phyloP scores from a whole-genome alignment of 2,797 vertebrate genomes.

The Rhynchonycteris naso region DNA sequence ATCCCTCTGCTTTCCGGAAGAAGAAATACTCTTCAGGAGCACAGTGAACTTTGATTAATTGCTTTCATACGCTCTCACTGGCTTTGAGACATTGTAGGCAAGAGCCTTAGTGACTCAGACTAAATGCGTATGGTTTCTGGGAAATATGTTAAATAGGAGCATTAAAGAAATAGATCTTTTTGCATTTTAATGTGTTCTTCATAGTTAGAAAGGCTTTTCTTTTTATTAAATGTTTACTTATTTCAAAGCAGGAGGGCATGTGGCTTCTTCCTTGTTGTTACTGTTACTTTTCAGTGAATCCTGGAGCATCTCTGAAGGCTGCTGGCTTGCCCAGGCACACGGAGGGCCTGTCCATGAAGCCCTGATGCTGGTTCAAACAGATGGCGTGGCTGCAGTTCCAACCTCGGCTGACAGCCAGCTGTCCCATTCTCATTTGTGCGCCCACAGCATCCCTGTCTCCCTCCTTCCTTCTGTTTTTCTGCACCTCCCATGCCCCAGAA shows the following conservation, averaged over 20 bases:
- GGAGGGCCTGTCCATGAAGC: neutral
- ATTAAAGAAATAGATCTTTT: conserved; percentile 86
- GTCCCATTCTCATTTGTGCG: neutral
- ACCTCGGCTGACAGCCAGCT: neutral
- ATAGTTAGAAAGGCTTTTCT: conserved; percentile 84
- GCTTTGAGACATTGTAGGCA: conserved; percentile 82
- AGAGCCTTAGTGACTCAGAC: conserved; percentile 82
- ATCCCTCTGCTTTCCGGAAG: conserved; percentile 83
- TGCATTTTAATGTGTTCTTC: conserved; percentile 84
- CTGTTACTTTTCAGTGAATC: conserved; percentile 51
- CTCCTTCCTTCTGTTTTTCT: conserved; percentile 17
- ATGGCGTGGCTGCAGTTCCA: neutral
- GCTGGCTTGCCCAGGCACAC: neutral
- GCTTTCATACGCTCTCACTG: conserved; percentile 83
- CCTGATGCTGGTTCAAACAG: neutral
- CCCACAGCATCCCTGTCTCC: neutral
- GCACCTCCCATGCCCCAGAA: conserved; percentile 8
- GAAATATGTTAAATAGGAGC: conserved; percentile 84
- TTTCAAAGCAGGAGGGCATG: conserved; percentile 70
- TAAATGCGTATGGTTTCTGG: conserved; percentile 83
- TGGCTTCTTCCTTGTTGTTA: conserved; percentile 58
- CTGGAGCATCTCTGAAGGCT: conserved; percentile 31
- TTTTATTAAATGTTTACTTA: conserved; percentile 86
- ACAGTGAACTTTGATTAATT: conserved; percentile 86
- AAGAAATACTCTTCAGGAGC: conserved; percentile 83